phyloP scores from a whole-genome alignment of 2,113 vertebrate species.

The Aptenodytes patagonicus region DNA sequence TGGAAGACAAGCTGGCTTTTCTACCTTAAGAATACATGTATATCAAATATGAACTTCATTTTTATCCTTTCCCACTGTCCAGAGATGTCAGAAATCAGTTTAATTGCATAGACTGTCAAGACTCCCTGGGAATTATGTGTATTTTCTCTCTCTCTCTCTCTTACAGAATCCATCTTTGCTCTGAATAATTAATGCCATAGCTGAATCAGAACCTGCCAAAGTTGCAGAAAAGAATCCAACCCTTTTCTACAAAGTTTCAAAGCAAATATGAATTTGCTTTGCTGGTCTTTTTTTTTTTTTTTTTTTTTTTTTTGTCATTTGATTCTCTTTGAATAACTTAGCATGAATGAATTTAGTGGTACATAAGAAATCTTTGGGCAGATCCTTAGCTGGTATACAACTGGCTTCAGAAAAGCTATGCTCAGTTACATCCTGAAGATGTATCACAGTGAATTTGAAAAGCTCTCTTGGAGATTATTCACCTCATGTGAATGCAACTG shows the following conservation, averaged over 20 bases:
- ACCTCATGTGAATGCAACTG: not conserved
- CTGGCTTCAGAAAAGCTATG: not conserved
- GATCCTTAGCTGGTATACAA: not conserved
- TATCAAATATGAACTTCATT: not conserved
- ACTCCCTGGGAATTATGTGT: constrained; percentile 4
- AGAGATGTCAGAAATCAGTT: constrained; percentile 41
- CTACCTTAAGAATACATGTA: not conserved
- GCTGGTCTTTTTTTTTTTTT: not conserved
- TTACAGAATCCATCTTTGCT: not conserved
- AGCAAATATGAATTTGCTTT: constrained; percentile 27
- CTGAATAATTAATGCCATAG: constrained; percentile 44
- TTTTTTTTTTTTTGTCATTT: not conserved
- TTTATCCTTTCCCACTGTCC: constrained; percentile 1
- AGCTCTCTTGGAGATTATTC: constrained; percentile 35
- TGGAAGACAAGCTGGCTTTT: not conserved
- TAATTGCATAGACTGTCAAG: constrained; percentile 9
- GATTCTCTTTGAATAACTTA: not conserved
- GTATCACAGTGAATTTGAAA: constrained; percentile 11
- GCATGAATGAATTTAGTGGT: not conserved
- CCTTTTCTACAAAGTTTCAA: constrained; percentile 8
- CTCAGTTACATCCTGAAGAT: not conserved
- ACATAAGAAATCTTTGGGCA: not conserved
- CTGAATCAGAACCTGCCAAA: constrained; percentile 33
- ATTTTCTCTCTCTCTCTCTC: not conserved
- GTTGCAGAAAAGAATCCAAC: not conserved